A percentile compares a stretch with the other conserved stretches of the same genome.
Evolutionary conservation across 1,140 invertebrate genomes (phyloP).

Genomic region (Medauroidea extradentata): DNA sequence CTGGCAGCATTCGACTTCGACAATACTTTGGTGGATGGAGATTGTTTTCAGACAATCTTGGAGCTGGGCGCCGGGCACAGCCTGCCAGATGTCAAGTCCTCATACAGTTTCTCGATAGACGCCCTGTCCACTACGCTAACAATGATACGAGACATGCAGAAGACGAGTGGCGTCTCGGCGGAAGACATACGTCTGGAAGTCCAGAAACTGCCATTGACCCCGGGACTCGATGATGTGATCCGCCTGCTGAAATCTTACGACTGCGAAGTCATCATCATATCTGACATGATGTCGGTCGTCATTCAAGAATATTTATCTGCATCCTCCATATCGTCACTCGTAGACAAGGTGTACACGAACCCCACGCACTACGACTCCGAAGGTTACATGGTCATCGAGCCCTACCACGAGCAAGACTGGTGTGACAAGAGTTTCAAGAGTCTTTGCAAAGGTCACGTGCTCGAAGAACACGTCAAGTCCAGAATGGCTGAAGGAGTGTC

Average conservation of each 20-base stretch:
- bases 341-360: slow-evolving; percentile 67
- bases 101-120: slow-evolving; percentile 48
- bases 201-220: slow-evolving; percentile 52
- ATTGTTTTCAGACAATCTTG: slow-evolving; percentile 63
- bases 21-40: slow-evolving; percentile 71
- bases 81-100: slow-evolving; percentile 50
- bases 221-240: slow-evolving; percentile 59
- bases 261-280: slow-evolving; percentile 72
- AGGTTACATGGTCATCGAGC: slow-evolving; percentile 56
- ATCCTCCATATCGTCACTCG: slow-evolving; percentile 48
- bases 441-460: slow-evolving; percentile 71
- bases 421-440: slow-evolving; percentile 68
- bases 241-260: slow-evolving; percentile 46
- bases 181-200: slow-evolving; percentile 50
- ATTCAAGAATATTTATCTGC: slow-evolving; percentile 61
- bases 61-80: slow-evolving; percentile 52
- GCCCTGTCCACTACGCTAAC: slow-evolving; percentile 72
- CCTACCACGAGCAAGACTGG: slow-evolving; percentile 65
- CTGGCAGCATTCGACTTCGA: slow-evolving; percentile 77
- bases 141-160: slow-evolving; percentile 62
- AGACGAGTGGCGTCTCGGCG: slow-evolving; percentile 48
- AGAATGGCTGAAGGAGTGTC: slow-evolving; percentile 45
- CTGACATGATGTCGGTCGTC: slow-evolving; percentile 73
- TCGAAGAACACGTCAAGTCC: slow-evolving; percentile 56
- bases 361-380: slow-evolving; percentile 59